Evolutionary conservation across 2,113 vertebrate species (phyloP).

Genomic region (Pyrgilauda ruficollis): DNA sequence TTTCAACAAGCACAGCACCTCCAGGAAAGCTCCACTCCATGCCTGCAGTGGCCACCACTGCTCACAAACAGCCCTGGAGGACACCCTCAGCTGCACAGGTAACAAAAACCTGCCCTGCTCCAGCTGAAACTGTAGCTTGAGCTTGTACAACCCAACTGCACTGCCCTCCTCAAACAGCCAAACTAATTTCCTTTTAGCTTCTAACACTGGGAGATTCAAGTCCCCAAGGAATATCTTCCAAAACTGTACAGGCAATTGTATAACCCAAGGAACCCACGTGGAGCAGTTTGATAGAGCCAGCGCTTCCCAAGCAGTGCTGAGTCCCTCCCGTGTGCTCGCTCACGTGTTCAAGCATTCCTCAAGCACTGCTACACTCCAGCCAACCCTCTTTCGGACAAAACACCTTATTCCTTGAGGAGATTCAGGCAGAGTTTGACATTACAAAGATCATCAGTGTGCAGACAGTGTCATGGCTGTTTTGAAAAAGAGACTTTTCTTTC

Average conservation of each 20-base stretch:
- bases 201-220: neutral
- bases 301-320: neutral
- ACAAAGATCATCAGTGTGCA: neutral
- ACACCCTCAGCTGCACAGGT: neutral
- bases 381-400: neutral
- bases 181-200: neutral
- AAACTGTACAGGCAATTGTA: neutral
- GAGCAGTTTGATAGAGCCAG: neutral
- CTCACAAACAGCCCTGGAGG: neutral
- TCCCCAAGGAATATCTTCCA: neutral
- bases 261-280: neutral
- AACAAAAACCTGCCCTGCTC: neutral
- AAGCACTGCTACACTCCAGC: neutral
- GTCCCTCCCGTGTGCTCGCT: neutral
- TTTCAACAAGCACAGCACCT: neutral
- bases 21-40: neutral
- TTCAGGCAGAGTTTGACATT: neutral
- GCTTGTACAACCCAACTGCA: neutral
- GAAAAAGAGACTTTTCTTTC: neutral
- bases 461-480: neutral
- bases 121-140: neutral
- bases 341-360: neutral
- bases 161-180: neutral
- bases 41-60: neutral
- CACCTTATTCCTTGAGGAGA: neutral